Evolutionary conservation across 2,113 vertebrate genomes (phyloP), one percentile per base, ranked within the genome.

Genomic region (Myrmophylax atrothorax): DNA sequence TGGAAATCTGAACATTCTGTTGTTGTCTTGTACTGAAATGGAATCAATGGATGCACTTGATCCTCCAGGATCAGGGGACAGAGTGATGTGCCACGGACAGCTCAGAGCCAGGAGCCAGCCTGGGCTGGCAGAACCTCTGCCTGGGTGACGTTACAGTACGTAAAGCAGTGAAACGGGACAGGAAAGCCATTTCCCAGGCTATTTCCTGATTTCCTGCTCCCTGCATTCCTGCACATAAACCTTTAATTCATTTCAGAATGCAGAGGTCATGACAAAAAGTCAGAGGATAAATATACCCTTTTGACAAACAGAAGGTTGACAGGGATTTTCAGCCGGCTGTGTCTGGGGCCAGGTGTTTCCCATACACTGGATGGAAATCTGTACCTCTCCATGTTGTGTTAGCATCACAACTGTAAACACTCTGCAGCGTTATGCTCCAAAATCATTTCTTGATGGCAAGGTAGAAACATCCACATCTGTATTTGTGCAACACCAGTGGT

Each of bases 221-320:
- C 92, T 86, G 75, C 92, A 87, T 97, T 97, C 96, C 96, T 96
- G 92, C 89, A 84, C 96, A 95, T 96, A 97, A 98, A 97, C 97
- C 93, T 96, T 96, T 97, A 97, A 98, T 97, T 97, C 97, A 96
- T 94, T 96, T 98, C 98, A 98, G 97, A 97, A 98, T 63, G 94
- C 96, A 97, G 87, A 97, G 97, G 98, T 98, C 97, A 97, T 94
- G 76, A 52, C 95, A 95, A 88, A 93, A 94, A 96, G 93, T 40
- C 90, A 49, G 84, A 92, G 88, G 94, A 95, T 97, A 97, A 96
- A 96, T 97, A 95, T 93, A 90, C 92, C 95, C 96, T 68, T 94
- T 67, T 96, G 96, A 96, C 95, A 97, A 94, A 92, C 95, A 97
- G 94, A 76, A 90, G 93, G 94, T 68, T 97, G 97, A 94, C 92